Base-by-base conservation (phyloP, 53 echinoderm and acorn worm genomes). In the Echinarachnius parma region DNA sequence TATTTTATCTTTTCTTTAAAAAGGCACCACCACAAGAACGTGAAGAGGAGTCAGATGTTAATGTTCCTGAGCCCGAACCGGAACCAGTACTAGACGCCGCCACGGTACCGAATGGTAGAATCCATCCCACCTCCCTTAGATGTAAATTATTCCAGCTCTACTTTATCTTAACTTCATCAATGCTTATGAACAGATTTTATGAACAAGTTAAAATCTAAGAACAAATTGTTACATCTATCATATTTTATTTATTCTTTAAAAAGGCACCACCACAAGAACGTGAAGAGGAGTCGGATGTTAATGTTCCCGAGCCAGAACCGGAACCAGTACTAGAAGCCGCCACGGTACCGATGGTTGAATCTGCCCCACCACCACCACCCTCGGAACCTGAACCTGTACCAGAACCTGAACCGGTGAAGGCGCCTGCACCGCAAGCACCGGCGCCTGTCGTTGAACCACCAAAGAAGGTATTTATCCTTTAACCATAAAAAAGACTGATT, bases 301-400 rank as follows among this genome's bases (percentile, higher is more conserved):
- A 85, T 39, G 49, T 62, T 23, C 69, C 46, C 1, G 62, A 61
- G 22, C 77, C 83, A 3, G 69, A 31, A 32, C 46, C 64, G 34
- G 79, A 64, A 42, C 79, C 87, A 8, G 71, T 62, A 39, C 84
- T 77, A 2, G 86, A 75, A 50, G 79, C 82, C 0, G 49, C 25
- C 13, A 56, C 60, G 13, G 92, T 84, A 28, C 83, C 77, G 9
- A 65, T 39, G 3, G 57, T 65, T 36, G 76, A 81, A 48, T 81
- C 86, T 22, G 45, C 71, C 29, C 78, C 83, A 8, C 46, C 31
- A 1, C 59, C 50, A 3, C 79, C 87, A 8, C 62, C 67, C 34
- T 81, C 80, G 1, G 86, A 75, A 50, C 82, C 82, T 0, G 49
- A 25, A 14, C 63, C 60, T 10, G 92, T 84, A 28, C 83, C 77